Base-by-base conservation (phyloP, 2,113 vertebrate genomes). In the Psilopsiagon aurifrons region DNA sequence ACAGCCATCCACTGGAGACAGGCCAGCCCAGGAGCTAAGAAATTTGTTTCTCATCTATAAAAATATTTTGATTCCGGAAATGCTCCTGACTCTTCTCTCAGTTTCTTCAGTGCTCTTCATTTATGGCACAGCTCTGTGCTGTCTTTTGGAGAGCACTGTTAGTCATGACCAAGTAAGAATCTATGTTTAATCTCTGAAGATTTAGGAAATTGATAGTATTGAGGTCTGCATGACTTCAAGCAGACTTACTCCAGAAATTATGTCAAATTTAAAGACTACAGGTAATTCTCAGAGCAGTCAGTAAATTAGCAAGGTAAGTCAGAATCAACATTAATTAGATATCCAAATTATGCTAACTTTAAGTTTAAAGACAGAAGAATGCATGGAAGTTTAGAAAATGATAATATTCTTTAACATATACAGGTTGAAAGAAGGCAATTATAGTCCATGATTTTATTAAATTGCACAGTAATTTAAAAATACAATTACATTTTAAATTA, bases 381-480 rank as follows among this genome's bases (percentile, higher is more conserved):
- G 37, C 39, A 71, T 13, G 37, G 75, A 90, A 82, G 18, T 92
- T 94, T 85, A 79, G 76, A 86, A 93, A 90, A 90, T 64, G 2
- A 66, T 83, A 55, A 71, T 73, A 86, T 74, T 84, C 74, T 94
- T 43, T 84, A 95, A 94, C 57, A 81, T 81, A 90, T 46, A 80
- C 41, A 90, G 74, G 49, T 51, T 80, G 67, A 96, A 97, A 96
- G 71, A 76, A 91, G 43, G 69, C 46, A 97, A 96, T 97, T 96
- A 92, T 74, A 90, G 95, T 88, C 46, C 7, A 59, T 86, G 44
- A 90, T 92, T 97, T 97, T 96, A 94, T 94, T 90, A 97, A 97
- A 96, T 94, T 97, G 76, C 74, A 93, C 31, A 77, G 91, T 91
- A 96, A 95, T 97, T 97, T 96, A 70, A 95, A 97, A 95, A 96